Evolutionary conservation across 2,888 invertebrate genomes (phyloP).

Genomic region (Drosophila conformis): DNA sequence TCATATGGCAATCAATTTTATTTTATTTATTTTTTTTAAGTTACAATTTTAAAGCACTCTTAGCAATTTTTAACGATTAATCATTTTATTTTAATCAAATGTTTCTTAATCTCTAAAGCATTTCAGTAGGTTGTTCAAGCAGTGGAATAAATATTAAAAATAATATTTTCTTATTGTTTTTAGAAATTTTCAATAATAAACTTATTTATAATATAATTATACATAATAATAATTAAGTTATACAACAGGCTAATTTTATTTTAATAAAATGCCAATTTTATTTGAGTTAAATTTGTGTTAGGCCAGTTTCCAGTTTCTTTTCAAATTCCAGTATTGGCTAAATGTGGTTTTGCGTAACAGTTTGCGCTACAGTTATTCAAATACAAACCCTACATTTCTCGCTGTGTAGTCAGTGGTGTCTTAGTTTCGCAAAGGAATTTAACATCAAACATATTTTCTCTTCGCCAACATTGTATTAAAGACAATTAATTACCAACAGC

Average conservation of each 20-base stretch:
- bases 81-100: neutral
- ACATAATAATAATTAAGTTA: no score
- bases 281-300: neutral
- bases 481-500: conserved; percentile 57
- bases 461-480: conserved; percentile 42
- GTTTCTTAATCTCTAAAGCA: no score
- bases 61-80: neutral
- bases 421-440: neutral
- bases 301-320: neutral
- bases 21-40: neutral
- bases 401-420: neutral
- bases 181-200: neutral
- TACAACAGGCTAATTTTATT: no score
- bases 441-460: conserved; percentile 18
- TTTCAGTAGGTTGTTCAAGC: no score
- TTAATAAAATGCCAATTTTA: no score
- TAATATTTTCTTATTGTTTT: neutral
- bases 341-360: neutral
- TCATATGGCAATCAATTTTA: neutral
- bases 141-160: no score
- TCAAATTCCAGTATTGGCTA: no score
- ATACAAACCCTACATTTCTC: neutral
- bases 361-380: neutral
- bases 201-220: neutral
- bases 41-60: neutral